Conservation (phyloP, 2,888 invertebrate genomes). For the Drosophila recens region DNA sequence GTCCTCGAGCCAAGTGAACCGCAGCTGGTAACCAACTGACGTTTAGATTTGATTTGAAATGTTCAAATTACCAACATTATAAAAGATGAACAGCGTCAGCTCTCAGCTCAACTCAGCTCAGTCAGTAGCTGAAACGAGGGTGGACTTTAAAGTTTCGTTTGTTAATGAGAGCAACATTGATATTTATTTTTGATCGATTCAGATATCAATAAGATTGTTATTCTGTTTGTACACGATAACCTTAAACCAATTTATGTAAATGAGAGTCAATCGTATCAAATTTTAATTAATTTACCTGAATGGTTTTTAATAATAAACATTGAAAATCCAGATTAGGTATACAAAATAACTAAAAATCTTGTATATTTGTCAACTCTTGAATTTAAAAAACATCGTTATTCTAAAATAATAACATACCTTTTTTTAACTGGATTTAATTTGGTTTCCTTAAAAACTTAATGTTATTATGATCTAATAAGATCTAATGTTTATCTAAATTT, state of each 20-base stretch:
- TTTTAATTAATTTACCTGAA: neutral
- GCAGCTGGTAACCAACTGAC: constrained; percentile 78
- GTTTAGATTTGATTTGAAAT: constrained; percentile 80
- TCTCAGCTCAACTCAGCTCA: constrained; percentile 29
- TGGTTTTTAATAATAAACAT: too few species aligned
- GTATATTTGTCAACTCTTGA: too few species aligned
- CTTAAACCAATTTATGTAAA: neutral
- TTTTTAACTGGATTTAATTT: too few species aligned
- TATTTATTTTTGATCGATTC: neutral
- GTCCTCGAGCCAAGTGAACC: constrained; percentile 58
- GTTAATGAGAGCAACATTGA: constrained; percentile 4
- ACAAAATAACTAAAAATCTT: too few species aligned
- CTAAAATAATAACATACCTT: too few species aligned
- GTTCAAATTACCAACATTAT: constrained; percentile 79
- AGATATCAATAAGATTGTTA: neutral
- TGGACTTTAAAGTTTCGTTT: constrained; percentile 3
- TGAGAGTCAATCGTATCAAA: neutral
- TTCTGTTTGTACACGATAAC: neutral
- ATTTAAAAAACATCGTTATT: too few species aligned
- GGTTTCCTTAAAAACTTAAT: too few species aligned
- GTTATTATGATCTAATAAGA: too few species aligned
- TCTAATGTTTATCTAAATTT: too few species aligned
- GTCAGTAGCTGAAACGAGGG: constrained; percentile 24
- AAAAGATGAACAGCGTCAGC: constrained; percentile 71
- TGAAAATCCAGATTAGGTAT: too few species aligned